Evolutionary conservation across 2,888 invertebrate species (phyloP).

Genomic region (Leptura quadrifasciata): DNA sequence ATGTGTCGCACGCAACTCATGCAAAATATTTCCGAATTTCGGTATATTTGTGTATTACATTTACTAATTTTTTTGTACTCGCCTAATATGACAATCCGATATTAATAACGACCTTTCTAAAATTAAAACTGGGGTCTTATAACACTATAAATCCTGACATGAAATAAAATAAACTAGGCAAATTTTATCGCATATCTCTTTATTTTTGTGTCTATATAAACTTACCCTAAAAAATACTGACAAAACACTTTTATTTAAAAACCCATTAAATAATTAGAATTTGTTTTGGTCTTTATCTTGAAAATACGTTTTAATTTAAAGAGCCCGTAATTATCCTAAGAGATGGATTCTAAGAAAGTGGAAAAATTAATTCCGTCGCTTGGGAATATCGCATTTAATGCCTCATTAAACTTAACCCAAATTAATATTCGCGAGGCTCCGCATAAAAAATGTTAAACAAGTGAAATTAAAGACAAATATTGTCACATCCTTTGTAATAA

Average conservation of each 20-base stretch:
- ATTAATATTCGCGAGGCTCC: constrained; percentile 55
- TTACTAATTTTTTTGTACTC: too few species aligned
- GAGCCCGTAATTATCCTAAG: neutral
- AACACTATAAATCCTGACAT: too few species aligned
- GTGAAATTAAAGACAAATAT: constrained; percentile 29
- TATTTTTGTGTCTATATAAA: too few species aligned
- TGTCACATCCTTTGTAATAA: neutral
- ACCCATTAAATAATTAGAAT: constrained; percentile 4
- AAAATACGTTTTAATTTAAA: neutral
- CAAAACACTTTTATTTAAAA: neutral
- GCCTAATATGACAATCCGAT: too few species aligned
- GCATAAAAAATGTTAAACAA: constrained; percentile 24
- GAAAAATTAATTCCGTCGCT: constrained; percentile 31
- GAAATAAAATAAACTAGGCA: too few species aligned
- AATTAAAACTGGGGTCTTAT: too few species aligned
- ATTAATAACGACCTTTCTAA: too few species aligned
- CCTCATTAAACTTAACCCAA: constrained; percentile 36
- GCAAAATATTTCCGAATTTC: too few species aligned
- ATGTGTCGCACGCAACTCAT: too few species aligned
- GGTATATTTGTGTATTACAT: too few species aligned
- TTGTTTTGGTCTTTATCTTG: constrained; percentile 3
- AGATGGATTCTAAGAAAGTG: constrained; percentile 5
- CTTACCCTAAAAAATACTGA: neutral
- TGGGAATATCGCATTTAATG: constrained; percentile 37
- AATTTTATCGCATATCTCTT: too few species aligned